These are phyloP conservation scores for Deilephila porcellus DNA, from an alignment of 2,888 invertebrate genomes.

Conservation along the genomic window DNA sequence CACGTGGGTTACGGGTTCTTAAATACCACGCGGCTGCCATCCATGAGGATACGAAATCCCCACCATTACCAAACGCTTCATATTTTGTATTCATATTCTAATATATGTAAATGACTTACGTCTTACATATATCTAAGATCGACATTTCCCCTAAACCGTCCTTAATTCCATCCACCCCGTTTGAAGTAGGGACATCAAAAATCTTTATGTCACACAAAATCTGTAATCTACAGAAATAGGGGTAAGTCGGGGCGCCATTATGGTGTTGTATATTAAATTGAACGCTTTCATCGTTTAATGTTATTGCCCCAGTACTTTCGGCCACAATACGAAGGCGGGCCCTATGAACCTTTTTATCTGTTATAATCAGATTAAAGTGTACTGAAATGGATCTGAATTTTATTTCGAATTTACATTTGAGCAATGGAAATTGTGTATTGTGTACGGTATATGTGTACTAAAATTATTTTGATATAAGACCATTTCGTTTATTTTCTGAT, in stretches of 20 bases:
- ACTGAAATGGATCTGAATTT: neutral
- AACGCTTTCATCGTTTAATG: constrained; percentile 13
- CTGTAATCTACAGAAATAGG: constrained; percentile 17
- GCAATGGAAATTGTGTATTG: neutral
- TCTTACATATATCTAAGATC: constrained; percentile 46
- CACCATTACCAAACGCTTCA: neutral
- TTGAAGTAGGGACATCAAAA: constrained; percentile 30
- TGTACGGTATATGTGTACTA: too few species aligned
- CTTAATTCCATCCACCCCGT: constrained; percentile 22
- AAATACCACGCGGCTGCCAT: too few species aligned
- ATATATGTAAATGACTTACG: constrained; percentile 32
- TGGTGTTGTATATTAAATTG: constrained; percentile 21
- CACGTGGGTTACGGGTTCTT: too few species aligned
- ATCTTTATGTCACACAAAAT: constrained; percentile 17
- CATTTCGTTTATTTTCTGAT: too few species aligned
- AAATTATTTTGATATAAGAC: too few species aligned
- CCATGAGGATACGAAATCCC: too few species aligned
- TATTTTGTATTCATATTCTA: neutral
- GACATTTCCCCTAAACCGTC: constrained; percentile 41
- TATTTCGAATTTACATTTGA: neutral
- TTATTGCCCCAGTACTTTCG: constrained; percentile 8
- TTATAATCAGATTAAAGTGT: constrained; percentile 2
- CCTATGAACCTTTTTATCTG: neutral
- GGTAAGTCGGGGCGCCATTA: neutral
- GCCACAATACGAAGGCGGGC: neutral